Conservation (phyloP, 2,113 vertebrate genomes). For the Nestor notabilis region DNA sequence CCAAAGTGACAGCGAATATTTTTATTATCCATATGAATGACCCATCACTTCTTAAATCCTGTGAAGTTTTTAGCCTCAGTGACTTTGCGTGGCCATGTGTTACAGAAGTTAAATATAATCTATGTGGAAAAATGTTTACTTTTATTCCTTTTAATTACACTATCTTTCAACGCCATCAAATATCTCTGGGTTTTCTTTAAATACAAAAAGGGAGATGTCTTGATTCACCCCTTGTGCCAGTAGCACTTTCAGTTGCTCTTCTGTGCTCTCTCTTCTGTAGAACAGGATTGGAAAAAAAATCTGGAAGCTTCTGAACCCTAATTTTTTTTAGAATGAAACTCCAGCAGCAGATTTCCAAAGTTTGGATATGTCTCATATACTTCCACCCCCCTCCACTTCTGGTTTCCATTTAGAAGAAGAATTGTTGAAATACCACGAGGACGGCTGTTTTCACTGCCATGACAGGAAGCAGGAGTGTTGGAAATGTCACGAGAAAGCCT, state of each 20-base stretch:
- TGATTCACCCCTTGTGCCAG: neutral
- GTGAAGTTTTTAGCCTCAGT: slow-evolving; percentile 8
- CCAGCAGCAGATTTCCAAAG: neutral
- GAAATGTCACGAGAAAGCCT: slow-evolving; percentile 22
- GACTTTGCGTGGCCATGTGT: neutral
- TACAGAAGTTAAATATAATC: neutral
- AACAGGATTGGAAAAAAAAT: neutral
- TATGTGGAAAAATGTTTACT: neutral
- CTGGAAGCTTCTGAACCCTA: neutral
- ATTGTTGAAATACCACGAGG: slow-evolving; percentile 17
- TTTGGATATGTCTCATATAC: neutral
- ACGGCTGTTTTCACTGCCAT: slow-evolving; percentile 36
- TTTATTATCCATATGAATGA: slow-evolving; percentile 42
- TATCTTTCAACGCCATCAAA: neutral
- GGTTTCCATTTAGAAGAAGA: slow-evolving; percentile 50
- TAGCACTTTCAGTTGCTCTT: neutral
- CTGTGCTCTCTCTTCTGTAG: neutral
- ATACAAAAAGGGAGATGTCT: neutral
- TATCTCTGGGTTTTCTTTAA: neutral
- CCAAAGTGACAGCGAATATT: slow-evolving; percentile 35
- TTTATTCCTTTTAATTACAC: neutral
- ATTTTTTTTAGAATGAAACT: neutral
- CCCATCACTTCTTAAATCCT: slow-evolving; percentile 26
- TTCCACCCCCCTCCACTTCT: neutral
- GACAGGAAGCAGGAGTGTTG: slow-evolving; percentile 61